Percentiles rank a stretch among this genome's conserved stretches.
These are phyloP conservation scores for Ichneumoninae sp. DNA, from an alignment of 2,888 invertebrate genomes.

Conservation along the genomic window DNA sequence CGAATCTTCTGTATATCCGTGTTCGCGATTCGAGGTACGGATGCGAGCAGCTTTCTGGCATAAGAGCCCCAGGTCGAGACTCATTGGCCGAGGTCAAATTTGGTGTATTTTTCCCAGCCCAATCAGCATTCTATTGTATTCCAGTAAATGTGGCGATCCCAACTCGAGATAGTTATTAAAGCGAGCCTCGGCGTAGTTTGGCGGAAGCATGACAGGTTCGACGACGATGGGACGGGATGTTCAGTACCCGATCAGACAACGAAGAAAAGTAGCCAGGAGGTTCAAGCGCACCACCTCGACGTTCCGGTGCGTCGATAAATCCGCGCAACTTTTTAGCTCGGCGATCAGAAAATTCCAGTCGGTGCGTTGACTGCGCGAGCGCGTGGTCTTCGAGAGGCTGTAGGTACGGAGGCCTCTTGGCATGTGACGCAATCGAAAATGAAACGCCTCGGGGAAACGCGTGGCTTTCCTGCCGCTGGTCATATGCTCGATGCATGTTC, in stretches of 20 bases:
- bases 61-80: background rate
- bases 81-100: background rate
- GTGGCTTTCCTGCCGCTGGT: slow-evolving; percentile 54
- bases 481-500: slow-evolving; percentile 31
- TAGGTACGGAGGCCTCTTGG: slow-evolving; percentile 10
- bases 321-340: slow-evolving; percentile 60
- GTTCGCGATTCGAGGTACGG: background rate
- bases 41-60: background rate
- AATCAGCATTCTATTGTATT: slow-evolving; percentile 74
- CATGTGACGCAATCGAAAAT: slow-evolving; percentile 69
- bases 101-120: slow-evolving; percentile 25
- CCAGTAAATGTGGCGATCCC: slow-evolving; percentile 70
- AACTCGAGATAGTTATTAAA: slow-evolving; percentile 73
- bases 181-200: slow-evolving; percentile 64
- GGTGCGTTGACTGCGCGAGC: slow-evolving; percentile 72
- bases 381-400: slow-evolving; percentile 25
- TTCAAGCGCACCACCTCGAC: slow-evolving; percentile 47
- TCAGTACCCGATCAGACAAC: slow-evolving; percentile 10
- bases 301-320: slow-evolving; percentile 74
- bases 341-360: slow-evolving; percentile 80
- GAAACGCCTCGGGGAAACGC: slow-evolving; percentile 68
- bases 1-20: background rate
- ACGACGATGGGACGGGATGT: background rate
- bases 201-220: slow-evolving; percentile 53
- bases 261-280: slow-evolving; percentile 14